Evolutionary conservation across 2,797 vertebrate species (phyloP), one percentile per base, ranked within the genome.

Genomic region (Vipera latastei): DNA sequence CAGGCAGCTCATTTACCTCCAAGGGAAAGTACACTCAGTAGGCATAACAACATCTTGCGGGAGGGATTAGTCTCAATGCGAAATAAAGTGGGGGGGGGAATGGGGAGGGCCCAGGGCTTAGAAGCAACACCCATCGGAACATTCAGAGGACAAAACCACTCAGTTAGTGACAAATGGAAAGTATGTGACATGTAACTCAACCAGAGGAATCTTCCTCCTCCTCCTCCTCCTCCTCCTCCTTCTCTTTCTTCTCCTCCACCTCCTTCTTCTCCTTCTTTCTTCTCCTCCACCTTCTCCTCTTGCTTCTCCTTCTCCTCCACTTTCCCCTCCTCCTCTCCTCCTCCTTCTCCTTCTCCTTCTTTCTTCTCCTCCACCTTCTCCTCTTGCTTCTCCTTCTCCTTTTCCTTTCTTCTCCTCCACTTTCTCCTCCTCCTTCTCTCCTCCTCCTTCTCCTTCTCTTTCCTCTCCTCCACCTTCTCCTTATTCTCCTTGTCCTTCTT

Each of bases 1-100:
- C 38, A 94, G n/a, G 25, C 88, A 88, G 90, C 38, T 91, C 32
- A 93, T 93, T 95, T 93, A 93, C 55, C 55, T 92, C 89, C 90
- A 13, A 88, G 63, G 61, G 32, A 16, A 61, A 89, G 44, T 91
- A 60, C 53, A 86, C 20, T 91, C 89, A 92, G 89, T 53, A 59
- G 69, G 73, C 38, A 18, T 32, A 32, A 18, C 63, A 32, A 18
- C 63, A 65, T 92, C 89, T 73, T 85, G 32, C n/a, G 38, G 57
- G 86, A 94, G 92, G 63, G 65, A 92, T 92, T 57, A 89, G 83
- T 94, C 59, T 90, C 86, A 65, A 92, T 69, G 89, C 14, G 63
- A 92, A 90, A 88, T 88, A 90, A 88, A 90, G 28, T 38, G 51
- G 14, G 14, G 14, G 61, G 61, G 16, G 12, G 4, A 32, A 32